Conservation (phyloP, 2,888 invertebrate species). For the Spatulosminthurus flaviceps region DNA sequence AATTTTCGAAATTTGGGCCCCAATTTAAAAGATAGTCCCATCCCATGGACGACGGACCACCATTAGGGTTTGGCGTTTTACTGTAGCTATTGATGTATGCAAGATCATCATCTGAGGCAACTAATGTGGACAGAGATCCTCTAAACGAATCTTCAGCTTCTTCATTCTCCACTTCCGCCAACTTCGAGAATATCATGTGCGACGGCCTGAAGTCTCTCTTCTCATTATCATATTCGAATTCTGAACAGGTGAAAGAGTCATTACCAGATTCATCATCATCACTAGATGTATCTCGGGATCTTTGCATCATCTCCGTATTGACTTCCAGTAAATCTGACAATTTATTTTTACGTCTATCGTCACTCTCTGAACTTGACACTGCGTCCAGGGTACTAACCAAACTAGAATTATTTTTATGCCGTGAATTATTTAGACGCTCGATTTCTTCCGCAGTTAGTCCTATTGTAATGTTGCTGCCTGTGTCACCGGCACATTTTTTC, state of each 20-base stretch:
- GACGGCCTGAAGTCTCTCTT: constrained; percentile 67
- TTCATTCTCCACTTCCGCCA: constrained; percentile 69
- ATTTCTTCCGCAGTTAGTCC: constrained; percentile 94
- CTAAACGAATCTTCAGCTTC: constrained; percentile 82
- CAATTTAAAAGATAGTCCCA: constrained; percentile 96
- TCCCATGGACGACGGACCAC: constrained; percentile 80
- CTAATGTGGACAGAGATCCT: constrained; percentile 90
- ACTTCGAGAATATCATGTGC: constrained; percentile 72
- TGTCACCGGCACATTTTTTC: constrained; percentile 69
- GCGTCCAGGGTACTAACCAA: constrained; percentile 91
- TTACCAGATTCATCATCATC: constrained; percentile 86
- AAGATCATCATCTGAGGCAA: constrained; percentile 91
- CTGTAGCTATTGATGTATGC: constrained; percentile 66
- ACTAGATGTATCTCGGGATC: constrained; percentile 62
- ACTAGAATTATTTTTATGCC: constrained; percentile 84
- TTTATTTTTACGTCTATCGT: constrained; percentile 61
- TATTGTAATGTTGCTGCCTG: constrained; percentile 74
- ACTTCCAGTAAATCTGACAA: constrained; percentile 67
- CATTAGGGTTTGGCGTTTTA: constrained; percentile 64
- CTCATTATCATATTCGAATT: constrained; percentile 92
- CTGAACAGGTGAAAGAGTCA: constrained; percentile 97
- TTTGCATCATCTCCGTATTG: constrained; percentile 53
- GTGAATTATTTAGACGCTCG: constrained; percentile 81
- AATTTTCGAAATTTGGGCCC: constrained; percentile 95
- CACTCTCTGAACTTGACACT: constrained; percentile 79